A percentile compares a stretch with the other conserved stretches of the same genome.
Evolutionary conservation across 1,140 invertebrate species (phyloP).

Genomic region (Tetranychus urticae): DNA sequence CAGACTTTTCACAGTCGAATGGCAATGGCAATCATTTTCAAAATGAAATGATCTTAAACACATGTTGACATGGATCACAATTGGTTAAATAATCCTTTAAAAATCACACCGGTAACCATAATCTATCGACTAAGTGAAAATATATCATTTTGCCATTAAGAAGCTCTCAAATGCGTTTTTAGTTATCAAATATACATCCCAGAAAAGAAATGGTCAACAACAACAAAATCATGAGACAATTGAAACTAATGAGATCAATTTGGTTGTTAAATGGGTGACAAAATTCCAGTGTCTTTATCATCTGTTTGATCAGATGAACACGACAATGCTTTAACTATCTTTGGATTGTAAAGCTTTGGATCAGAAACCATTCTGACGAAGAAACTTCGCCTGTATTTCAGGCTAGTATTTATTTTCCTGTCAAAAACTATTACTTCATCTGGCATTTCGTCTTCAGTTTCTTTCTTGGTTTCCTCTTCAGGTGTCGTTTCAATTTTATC

Average conservation of each 20-base stretch:
- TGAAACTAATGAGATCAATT: background rate
- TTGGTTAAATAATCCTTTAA: no score
- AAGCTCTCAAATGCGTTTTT: no score
- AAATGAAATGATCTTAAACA: no score
- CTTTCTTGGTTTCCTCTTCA: slow-evolving; percentile 7
- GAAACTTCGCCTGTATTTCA: slow-evolving; percentile 72
- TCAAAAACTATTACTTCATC: slow-evolving; percentile 20
- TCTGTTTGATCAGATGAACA: background rate
- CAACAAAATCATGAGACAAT: no score
- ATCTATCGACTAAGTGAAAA: no score
- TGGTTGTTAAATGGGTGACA: background rate
- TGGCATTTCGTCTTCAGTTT: slow-evolving; percentile 15
- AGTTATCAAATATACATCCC: no score
- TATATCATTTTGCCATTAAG: no score
- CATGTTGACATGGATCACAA: no score
- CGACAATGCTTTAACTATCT: slow-evolving; percentile 20
- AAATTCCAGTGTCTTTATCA: background rate
- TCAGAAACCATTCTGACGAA: slow-evolving; percentile 86
- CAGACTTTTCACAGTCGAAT: no score
- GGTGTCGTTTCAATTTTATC: background rate
- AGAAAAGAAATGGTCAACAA: no score
- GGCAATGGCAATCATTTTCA: no score
- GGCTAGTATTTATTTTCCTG: slow-evolving; percentile 34
- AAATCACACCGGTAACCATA: no score
- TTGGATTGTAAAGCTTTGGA: slow-evolving; percentile 82